A percentile compares a stretch with the other conserved stretches of the same genome.
Evolutionary conservation across 2,113 vertebrate species (phyloP).

Genomic region (Crotalus helleri): DNA sequence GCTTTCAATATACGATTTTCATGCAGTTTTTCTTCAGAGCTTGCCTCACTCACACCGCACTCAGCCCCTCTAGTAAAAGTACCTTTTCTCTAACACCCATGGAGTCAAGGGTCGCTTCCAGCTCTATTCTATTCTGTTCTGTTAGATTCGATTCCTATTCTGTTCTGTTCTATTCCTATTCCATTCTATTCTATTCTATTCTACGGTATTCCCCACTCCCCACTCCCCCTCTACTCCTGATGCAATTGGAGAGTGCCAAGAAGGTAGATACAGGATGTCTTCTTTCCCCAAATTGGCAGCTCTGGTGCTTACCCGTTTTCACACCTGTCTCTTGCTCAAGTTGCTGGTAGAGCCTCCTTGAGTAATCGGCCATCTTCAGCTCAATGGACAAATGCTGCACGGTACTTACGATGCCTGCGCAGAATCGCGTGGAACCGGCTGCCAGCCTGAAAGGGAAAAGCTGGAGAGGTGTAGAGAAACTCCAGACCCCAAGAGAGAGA

Average conservation of each 20-base stretch:
- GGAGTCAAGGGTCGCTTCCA: too few species aligned
- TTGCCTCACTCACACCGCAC: too few species aligned
- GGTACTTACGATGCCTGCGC: constrained; percentile 89
- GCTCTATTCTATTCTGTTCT: too few species aligned
- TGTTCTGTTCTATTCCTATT: too few species aligned
- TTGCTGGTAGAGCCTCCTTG: constrained; percentile 86
- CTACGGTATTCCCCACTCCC: too few species aligned
- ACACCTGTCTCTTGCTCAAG: constrained; percentile 89
- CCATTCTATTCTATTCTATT: too few species aligned
- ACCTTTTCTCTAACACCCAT: too few species aligned
- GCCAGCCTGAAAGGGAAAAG: constrained; percentile 76
- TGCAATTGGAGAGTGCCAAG: background rate
- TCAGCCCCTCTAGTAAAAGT: too few species aligned
- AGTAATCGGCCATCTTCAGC: constrained; percentile 93
- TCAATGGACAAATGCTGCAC: constrained; percentile 85
- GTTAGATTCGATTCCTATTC: too few species aligned
- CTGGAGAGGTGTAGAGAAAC: background rate
- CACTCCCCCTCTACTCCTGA: background rate
- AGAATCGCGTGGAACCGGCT: constrained; percentile 90
- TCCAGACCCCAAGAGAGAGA: background rate
- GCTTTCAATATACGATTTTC: too few species aligned
- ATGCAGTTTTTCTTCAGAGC: too few species aligned
- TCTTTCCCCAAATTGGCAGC: background rate
- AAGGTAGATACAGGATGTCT: background rate
- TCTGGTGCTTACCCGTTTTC: constrained; percentile 78